These are phyloP conservation scores for Salvelinus alpinus DNA, from an alignment of 2,113 vertebrate genomes.

Conservation along the genomic window DNA sequence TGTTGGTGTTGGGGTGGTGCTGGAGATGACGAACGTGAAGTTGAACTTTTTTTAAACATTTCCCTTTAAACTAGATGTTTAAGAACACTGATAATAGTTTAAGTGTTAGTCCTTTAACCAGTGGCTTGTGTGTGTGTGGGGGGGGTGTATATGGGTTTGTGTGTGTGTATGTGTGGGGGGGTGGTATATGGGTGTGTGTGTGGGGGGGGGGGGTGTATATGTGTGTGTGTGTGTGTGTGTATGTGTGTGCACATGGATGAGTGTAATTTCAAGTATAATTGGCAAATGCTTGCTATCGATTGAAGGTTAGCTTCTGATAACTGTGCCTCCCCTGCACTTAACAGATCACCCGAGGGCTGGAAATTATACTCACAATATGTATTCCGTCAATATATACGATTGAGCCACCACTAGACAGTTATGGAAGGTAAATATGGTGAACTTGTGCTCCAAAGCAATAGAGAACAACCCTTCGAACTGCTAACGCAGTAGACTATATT, in stretches of 20 bases:
- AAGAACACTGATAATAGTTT: no score
- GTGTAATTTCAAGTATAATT: neutral
- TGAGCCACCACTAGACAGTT: neutral
- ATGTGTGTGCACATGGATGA: neutral
- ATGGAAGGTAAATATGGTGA: neutral
- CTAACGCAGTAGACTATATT: neutral
- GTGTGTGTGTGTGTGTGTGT: no score
- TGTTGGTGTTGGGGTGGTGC: no score
- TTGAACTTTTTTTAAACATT: no score
- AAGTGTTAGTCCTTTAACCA: no score
- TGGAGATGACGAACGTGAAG: no score
- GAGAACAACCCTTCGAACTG: neutral
- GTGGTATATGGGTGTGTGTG: no score
- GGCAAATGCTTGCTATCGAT: slow-evolving; percentile 5
- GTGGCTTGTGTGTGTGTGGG: no score
- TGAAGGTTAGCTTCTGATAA: neutral
- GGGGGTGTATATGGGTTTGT: no score
- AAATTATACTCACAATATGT: neutral
- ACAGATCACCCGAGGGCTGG: neutral
- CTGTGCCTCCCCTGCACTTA: neutral
- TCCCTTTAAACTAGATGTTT: no score
- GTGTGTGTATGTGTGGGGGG: no score
- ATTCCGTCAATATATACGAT: slow-evolving; percentile 9
- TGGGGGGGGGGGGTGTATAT: no score
- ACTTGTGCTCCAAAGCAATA: neutral